Evolutionary conservation across 2,797 vertebrate species (phyloP), one percentile per base, ranked within the genome.

Genomic region (Chaetodon trifasciatus): DNA sequence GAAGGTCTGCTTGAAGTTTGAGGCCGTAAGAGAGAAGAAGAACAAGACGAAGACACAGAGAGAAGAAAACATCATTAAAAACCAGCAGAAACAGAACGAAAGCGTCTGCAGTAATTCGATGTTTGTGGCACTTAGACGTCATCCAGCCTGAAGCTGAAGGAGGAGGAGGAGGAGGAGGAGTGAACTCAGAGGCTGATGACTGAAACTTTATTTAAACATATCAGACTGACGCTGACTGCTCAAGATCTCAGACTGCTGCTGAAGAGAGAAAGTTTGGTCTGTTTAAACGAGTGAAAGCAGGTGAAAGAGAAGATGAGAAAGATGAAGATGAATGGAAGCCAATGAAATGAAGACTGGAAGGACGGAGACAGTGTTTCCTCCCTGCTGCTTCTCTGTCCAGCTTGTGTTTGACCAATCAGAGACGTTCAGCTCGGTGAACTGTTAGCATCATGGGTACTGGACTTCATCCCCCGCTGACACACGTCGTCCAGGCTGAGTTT

Each of bases 11-110:
- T 9, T 50, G 50, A 35, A 46, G 47, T 73, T 69, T 37, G 47
- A 46, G 44, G 50, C 49, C 17, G 15, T 8, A 70, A 37, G 24
- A 52, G 21, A 4, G 24, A 58, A 10, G 5, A 19, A 16, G 2
- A 23, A 49, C 62, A 61, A 61, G 21, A 32, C 24, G 37, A 53
- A 47, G 32, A 61, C 61, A 58, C 49, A 67, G 68, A 8, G 46
- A 46, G 74, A 8, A 3, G 39, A 37, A 70, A 71, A 23, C 71
- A 61, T 84, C 69, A 86, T 86, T 86, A 86, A 78, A 78, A 65
- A 19, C 35, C 37, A 7, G 17, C 7, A n/a, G 42, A 37, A 16
- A 28, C 28, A 64, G 28, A 32, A 32, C 4, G 28, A 32, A 32
- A 32, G 28, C n/a, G 72, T 73, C 3, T 32, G 28, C 28, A 32